A percentile compares a stretch with the other conserved stretches of the same genome.
phyloP scores from a whole-genome alignment of 2,113 vertebrate species.

The Trogon melanurus region DNA sequence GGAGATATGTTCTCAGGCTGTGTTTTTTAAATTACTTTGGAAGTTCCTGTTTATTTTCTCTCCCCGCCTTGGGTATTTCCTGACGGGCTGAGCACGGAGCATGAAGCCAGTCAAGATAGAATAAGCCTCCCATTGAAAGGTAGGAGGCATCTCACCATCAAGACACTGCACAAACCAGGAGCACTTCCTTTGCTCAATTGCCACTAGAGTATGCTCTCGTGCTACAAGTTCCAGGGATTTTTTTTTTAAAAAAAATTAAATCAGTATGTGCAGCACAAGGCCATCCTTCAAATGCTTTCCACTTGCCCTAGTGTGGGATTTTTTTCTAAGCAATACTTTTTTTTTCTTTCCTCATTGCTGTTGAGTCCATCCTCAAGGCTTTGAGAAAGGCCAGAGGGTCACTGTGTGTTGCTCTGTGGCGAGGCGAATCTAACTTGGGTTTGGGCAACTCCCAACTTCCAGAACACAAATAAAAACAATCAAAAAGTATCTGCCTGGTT shows the following conservation, averaged over 20 bases:
- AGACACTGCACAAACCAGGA: background rate
- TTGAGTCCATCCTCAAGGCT: background rate
- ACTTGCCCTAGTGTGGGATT: background rate
- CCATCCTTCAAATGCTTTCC: background rate
- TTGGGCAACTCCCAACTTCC: background rate
- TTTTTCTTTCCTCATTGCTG: background rate
- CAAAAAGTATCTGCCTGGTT: background rate
- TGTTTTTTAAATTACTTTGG: slow-evolving; percentile 57
- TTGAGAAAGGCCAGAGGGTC: background rate
- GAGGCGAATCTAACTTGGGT: background rate
- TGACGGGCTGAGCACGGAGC: background rate
- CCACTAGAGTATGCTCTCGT: slow-evolving; percentile 80
- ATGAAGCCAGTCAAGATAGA: background rate
- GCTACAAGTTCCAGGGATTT: slow-evolving; percentile 45
- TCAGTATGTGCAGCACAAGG: background rate
- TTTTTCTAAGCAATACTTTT: background rate
- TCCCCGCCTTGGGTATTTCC: slow-evolving; percentile 46
- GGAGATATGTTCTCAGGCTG: background rate
- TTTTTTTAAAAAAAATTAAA: background rate
- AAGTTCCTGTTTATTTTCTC: slow-evolving; percentile 74
- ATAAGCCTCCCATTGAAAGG: slow-evolving; percentile 2
- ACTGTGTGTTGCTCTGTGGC: accelerated
- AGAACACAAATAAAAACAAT: accelerated
- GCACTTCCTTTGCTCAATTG: slow-evolving; percentile 39
- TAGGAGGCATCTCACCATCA: background rate